A percentile compares a stretch with the other conserved stretches of the same genome.
Conservation (phyloP, 2,797 vertebrate species). For the Champsocephalus esox region DNA sequence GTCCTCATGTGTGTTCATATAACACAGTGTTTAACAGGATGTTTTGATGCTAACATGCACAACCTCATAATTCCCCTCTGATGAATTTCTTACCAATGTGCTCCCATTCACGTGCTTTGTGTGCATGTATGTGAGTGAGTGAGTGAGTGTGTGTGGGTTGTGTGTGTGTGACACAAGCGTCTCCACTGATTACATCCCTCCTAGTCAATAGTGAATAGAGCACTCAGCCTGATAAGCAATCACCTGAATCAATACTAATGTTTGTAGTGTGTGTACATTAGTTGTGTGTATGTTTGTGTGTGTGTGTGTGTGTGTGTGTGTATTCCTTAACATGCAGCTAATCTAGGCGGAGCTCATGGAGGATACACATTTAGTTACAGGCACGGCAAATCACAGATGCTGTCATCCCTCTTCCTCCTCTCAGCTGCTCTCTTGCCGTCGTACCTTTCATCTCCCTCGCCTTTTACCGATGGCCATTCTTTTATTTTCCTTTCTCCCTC, state of each 20-base stretch:
- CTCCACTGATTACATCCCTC: slow-evolving; percentile 80
- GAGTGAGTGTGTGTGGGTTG: slow-evolving; percentile 10
- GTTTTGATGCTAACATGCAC: slow-evolving; percentile 49
- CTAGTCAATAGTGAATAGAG: slow-evolving; percentile 86
- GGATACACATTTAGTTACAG: slow-evolving; percentile 78
- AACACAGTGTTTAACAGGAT: slow-evolving; percentile 59
- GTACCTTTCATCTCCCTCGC: slow-evolving; percentile 62
- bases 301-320: slow-evolving; percentile 13
- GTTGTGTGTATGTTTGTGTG: slow-evolving; percentile 46
- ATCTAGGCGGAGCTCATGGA: slow-evolving; percentile 76
- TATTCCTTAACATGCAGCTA: slow-evolving; percentile 73
- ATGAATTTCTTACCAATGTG: slow-evolving; percentile 66
- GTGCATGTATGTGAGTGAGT: not conserved
- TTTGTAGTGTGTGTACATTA: slow-evolving; percentile 76
- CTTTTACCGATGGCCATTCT: slow-evolving; percentile 48
- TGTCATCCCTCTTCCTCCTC: slow-evolving; percentile 54
- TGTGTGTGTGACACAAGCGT: slow-evolving; percentile 40
- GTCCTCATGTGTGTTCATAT: slow-evolving; percentile 48
- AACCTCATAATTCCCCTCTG: slow-evolving; percentile 62
- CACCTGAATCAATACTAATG: slow-evolving; percentile 88
- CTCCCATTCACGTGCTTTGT: slow-evolving; percentile 2
- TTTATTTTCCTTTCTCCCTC: slow-evolving; percentile 55
- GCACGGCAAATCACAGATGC: slow-evolving; percentile 61
- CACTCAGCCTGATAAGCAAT: slow-evolving; percentile 88
- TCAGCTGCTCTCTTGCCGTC: slow-evolving; percentile 1